A percentile compares a stretch with the other conserved stretches of the same genome.
Evolutionary conservation across 2,888 invertebrate genomes (phyloP).

Genomic region (Bellardia pandia): DNA sequence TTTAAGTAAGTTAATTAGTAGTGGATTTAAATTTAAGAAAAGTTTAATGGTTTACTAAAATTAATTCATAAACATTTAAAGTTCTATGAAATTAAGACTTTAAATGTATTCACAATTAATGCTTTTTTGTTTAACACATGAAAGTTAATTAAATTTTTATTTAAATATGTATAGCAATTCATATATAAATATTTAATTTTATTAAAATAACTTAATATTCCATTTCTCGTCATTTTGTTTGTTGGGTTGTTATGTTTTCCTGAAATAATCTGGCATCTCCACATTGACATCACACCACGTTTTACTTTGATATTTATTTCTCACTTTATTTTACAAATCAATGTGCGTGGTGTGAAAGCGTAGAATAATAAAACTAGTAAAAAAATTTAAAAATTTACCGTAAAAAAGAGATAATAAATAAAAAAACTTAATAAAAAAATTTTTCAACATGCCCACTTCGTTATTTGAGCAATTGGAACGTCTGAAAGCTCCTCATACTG

Average conservation of each 20-base stretch:
- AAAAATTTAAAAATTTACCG: not conserved
- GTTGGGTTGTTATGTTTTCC: not conserved
- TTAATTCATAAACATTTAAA: no score
- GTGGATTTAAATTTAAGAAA: no score
- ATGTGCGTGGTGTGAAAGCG: slow-evolving; percentile 10
- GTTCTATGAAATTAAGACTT: no score
- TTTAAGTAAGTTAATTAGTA: no score
- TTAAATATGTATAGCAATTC: no score
- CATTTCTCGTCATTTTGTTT: not conserved
- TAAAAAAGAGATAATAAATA: not conserved
- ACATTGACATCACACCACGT: slow-evolving; percentile 35
- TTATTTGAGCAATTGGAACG: slow-evolving; percentile 91
- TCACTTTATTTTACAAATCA: slow-evolving; percentile 9
- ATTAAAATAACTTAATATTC: no score
- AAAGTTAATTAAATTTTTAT: no score
- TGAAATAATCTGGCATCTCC: slow-evolving; percentile 12
- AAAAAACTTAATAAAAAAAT: not conserved
- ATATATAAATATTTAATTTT: no score
- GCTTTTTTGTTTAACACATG: no score
- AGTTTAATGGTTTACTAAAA: no score
- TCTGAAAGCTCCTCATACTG: slow-evolving; percentile 91
- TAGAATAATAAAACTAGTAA: not conserved
- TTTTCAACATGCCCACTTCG: slow-evolving; percentile 87
- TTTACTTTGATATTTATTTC: slow-evolving; percentile 48
- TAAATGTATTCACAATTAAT: no score